phyloP scores from a whole-genome alignment of 2,797 vertebrate species.

The Chiloscyllium punctatum region DNA sequence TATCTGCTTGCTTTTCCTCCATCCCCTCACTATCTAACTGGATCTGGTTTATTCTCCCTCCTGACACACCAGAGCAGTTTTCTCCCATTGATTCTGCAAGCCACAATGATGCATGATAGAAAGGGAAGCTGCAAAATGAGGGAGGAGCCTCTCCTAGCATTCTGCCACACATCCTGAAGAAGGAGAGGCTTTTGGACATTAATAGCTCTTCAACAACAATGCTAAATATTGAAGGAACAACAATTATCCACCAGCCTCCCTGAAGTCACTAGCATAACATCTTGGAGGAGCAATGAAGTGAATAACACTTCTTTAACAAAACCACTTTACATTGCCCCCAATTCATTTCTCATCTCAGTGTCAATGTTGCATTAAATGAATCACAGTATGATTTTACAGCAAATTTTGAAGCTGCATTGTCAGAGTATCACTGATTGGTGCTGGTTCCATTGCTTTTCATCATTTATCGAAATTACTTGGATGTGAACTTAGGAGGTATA shows the following conservation, averaged over 20 bases:
- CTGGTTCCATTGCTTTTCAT: no score
- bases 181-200: neutral
- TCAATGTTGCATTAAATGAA: neutral
- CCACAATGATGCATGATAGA: neutral
- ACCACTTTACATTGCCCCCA: neutral
- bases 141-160: neutral
- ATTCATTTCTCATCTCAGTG: no score
- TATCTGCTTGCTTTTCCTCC: neutral
- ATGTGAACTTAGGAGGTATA: no score
- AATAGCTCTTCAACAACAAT: neutral
- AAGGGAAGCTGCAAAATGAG: neutral
- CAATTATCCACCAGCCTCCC: neutral
- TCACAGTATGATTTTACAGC: neutral
- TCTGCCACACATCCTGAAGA: neutral
- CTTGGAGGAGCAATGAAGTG: neutral
- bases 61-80: neutral
- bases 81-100: neutral
- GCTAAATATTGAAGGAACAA: neutral
- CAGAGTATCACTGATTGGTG: neutral
- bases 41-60: neutral
- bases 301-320: neutral
- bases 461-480: no score
- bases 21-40: neutral
- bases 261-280: neutral
- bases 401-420: neutral